Conservation (phyloP, 2,797 vertebrate species). For the Mastacembelus armatus region DNA sequence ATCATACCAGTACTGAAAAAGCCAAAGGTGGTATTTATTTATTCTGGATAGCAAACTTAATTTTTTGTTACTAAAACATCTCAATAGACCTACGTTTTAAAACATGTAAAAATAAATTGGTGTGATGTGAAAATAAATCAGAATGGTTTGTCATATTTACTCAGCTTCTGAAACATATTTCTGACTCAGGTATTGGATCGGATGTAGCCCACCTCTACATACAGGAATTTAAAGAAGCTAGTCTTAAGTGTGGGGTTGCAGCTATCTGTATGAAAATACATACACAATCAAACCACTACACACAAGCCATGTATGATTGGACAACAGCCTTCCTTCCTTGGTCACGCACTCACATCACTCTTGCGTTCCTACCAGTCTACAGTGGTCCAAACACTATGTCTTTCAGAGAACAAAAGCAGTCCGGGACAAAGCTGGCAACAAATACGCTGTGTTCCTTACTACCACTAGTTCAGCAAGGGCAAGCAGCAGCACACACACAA, state of each 20-base stretch:
- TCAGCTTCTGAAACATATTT: background rate
- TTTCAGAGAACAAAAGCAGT: conserved; percentile 65
- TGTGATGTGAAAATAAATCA: no score
- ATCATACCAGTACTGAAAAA: no score
- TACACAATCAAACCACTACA: background rate
- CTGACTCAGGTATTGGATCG: background rate
- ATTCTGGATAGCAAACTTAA: no score
- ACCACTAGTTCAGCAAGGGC: conserved; percentile 59
- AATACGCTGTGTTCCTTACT: conserved; percentile 49
- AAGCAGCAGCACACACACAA: conserved; percentile 30
- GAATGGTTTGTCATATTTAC: no score
- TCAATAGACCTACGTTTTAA: no score
- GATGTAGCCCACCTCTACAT: background rate
- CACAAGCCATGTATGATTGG: conserved; percentile 16
- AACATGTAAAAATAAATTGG: no score
- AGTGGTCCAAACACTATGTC: conserved; percentile 11
- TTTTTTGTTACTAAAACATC: no score
- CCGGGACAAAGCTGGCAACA: conserved; percentile 57
- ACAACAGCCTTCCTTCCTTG: conserved; percentile 24
- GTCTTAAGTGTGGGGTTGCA: background rate
- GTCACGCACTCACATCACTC: conserved; percentile 19
- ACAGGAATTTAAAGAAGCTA: background rate
- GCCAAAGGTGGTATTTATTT: no score
- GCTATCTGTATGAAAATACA: conserved; percentile 7
- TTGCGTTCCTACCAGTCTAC: conserved; percentile 34